Conservation (phyloP, 2,888 invertebrate species). For the Gasteruption jaculator region DNA sequence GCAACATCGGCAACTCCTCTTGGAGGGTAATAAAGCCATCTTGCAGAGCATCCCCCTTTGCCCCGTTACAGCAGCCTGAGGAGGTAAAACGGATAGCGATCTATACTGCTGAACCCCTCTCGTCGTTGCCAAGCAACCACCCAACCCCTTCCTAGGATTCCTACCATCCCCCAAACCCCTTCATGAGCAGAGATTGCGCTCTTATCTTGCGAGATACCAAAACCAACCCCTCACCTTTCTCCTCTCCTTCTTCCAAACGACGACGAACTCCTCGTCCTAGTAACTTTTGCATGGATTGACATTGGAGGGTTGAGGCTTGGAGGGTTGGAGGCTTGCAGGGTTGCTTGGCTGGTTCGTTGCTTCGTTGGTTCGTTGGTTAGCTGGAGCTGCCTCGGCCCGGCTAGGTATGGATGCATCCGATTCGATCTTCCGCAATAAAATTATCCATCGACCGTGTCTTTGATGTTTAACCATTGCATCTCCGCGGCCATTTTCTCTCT, state of each 20-base stretch:
- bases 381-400: too few relatives aligned
- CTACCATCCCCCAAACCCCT: slow-evolving; percentile 13
- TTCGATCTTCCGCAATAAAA: slow-evolving; percentile 42
- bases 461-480: too few relatives aligned
- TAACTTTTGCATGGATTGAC: slow-evolving; percentile 26
- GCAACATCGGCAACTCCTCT: slow-evolving; percentile 39
- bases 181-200: slow-evolving; percentile 40
- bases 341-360: too few relatives aligned
- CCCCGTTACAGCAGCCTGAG: slow-evolving; percentile 32
- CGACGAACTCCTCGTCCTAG: slow-evolving; percentile 26
- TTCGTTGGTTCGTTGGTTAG: too few relatives aligned
- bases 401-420: too few relatives aligned
- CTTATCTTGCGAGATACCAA: slow-evolving; percentile 41
- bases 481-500: too few relatives aligned
- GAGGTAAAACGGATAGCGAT: slow-evolving; percentile 37
- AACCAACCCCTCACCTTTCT: slow-evolving; percentile 19
- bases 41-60: slow-evolving; percentile 37
- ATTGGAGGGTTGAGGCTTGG: slow-evolving; percentile 9
- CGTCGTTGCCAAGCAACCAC: slow-evolving; percentile 44
- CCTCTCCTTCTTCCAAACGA: slow-evolving; percentile 25
- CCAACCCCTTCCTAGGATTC: slow-evolving; percentile 32
- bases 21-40: slow-evolving; percentile 50
- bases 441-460: slow-evolving; percentile 28
- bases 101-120: slow-evolving; percentile 37
- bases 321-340: neutral